phyloP scores from a whole-genome alignment of 2,797 vertebrate species.

The Syndactyla subalaris region DNA sequence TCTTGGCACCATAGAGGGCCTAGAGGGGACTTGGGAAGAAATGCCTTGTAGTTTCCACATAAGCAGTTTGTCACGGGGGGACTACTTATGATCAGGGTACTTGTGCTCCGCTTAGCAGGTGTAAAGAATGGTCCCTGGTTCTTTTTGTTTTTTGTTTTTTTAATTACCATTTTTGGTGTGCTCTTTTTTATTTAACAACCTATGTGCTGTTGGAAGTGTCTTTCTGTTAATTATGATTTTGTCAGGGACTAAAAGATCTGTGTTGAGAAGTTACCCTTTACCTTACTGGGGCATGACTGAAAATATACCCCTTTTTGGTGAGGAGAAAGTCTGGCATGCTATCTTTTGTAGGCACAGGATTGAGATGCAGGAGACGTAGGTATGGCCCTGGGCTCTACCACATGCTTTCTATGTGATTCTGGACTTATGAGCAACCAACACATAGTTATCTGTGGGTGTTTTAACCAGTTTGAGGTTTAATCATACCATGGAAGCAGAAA shows the following conservation, averaged over 20 bases:
- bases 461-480: neutral
- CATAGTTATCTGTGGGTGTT: neutral
- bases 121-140: neutral
- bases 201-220: neutral
- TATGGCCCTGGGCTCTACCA: neutral
- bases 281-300: neutral
- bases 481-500: neutral
- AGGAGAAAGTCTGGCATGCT: rapidly evolving
- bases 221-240: neutral
- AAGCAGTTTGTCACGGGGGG: neutral
- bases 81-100: neutral
- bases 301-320: neutral
- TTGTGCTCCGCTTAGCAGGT: neutral
- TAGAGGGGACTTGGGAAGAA: neutral
- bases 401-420: neutral
- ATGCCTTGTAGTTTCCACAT: neutral
- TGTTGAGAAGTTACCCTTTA: neutral
- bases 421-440: neutral
- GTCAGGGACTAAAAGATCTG: neutral
- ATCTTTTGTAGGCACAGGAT: neutral
- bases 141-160: neutral
- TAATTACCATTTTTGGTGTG: neutral
- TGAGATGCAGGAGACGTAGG: neutral
- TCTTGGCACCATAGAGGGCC: neutral
- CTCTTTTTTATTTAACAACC: neutral